Evolutionary conservation across 2,888 invertebrate genomes (phyloP), one percentile per base, ranked within the genome.

Genomic region (Notodonta dromedarius): DNA sequence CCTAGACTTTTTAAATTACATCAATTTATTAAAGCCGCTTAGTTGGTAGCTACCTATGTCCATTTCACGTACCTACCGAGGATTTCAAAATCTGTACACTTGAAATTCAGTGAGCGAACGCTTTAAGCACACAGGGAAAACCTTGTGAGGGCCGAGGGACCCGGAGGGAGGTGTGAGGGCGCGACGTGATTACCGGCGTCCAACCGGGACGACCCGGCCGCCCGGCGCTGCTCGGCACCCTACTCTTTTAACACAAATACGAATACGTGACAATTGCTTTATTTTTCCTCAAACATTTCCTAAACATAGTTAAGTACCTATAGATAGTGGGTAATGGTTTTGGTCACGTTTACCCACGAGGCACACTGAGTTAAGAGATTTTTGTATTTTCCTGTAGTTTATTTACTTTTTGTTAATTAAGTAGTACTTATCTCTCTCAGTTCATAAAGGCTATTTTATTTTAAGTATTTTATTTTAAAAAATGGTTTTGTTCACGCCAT

Each of bases 111-210:
- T 59, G 67, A 74, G 79, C 86, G 78, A 70, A 67, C 78, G 74
- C 68, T 74, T 79, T 75, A 78, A 70, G 76, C 77, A 79, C 73
- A 76, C 70, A 73, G 71, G 68, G 63, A 74, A 76, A 74, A 70
- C 61, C 58, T 62, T 56, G 56, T 55, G 65, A 73, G 73, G 73
- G 64, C 62, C 52, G 64, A 69, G 77, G 71, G 71, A 59, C 66
- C 51, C 61, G 55, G 69, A 68, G 78, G 79, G 80, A 86, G 89
- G 89, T 82, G 89, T 85, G 84, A 90, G 86, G 87, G 89, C 86
- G 88, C 79, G 87, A 82, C 86, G 88, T 86, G 88, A 90, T 90
- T 89, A 83, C 82, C 72, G 71, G 81, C 85, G 85, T 78, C 85
- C 88, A 78, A 86, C 84, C 90, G 87, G 80, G 74, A 84, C 89